Evolutionary conservation across 2,797 vertebrate species (phyloP), one percentile per base, ranked within the genome.

Genomic region (Sphaeramia orbicularis): DNA sequence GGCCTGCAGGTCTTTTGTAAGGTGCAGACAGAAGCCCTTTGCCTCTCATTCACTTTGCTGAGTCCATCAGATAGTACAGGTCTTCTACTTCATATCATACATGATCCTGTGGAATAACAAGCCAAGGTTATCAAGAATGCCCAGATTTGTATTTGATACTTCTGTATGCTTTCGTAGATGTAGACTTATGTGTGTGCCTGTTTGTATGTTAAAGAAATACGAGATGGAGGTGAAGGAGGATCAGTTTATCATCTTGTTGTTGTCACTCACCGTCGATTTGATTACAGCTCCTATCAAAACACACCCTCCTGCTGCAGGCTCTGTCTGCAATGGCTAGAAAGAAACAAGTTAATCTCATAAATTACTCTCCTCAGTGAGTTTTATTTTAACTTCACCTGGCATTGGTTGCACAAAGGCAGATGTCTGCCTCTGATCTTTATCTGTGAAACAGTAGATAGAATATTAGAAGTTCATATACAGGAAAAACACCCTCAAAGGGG

Each of bases 1-100:
- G 86, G 58, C 73, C 50, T 65, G 69, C 55, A 69, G 59, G 61
- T 78, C 91, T 88, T 92, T 94, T 94, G 92, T 94, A 30, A 69
- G 66, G 49, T 6, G 70, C 80, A 94, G 93, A 94, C 91, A 68
- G 74, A 76, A 79, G 83, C 81, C 37, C 45, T 76, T 69, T 21
- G 21, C 58, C 72, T 81, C 67, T 67, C 66, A 53, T 88, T 86
- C 76, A 76, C 37, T 83, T 32, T 21, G 21, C 74, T 78, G 58
- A 68, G 44, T 78, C 64, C 65, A 60, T 77, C 71, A 85, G 90
- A 93, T 91, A 75, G 38, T 30, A 65, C 42, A 50, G 64, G 71
- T 64, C 35, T n/a, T 15, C 1, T 42, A 35, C 50, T 52, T 32
- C 71, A 63, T 58, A 48, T 71, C 13, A n/a, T 27, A 73, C 49